These are phyloP conservation scores for Orussus abietinus DNA, from an alignment of 1,140 invertebrate genomes.

Conservation along the genomic window DNA sequence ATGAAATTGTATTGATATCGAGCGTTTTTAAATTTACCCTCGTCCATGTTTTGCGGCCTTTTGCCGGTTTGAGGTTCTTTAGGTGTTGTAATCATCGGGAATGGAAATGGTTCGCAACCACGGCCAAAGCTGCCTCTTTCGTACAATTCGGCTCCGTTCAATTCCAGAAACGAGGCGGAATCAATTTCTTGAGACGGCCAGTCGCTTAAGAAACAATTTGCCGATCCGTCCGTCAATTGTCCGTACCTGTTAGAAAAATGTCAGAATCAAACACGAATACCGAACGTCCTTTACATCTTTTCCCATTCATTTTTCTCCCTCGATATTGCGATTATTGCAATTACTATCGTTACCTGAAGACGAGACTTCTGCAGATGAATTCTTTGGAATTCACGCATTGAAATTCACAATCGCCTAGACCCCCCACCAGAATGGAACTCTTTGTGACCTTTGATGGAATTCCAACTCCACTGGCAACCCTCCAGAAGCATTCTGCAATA, in stretches of 20 bases:
- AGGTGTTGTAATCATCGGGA: no score
- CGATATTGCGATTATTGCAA: no score
- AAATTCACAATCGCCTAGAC: conserved; percentile 71
- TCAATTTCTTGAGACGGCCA: conserved; percentile 64
- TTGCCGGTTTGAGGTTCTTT: not conserved
- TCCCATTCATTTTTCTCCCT: not conserved
- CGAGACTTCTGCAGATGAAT: conserved; percentile 74
- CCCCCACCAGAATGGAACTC: conserved; percentile 61
- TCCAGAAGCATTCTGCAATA: conserved; percentile 73
- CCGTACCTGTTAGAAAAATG: conserved; percentile 56
- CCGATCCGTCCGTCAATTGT: conserved; percentile 10
- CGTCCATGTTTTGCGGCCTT: conserved; percentile 11
- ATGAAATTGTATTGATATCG: conserved; percentile 1
- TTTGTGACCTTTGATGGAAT: conserved; percentile 61
- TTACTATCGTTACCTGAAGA: conserved; percentile 71
- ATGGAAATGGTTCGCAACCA: conserved; percentile 66
- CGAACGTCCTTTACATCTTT: conserved; percentile 3
- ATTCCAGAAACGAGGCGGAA: conserved; percentile 54
- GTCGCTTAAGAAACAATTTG: conserved; percentile 66
- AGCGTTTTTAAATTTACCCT: conserved; percentile 9
- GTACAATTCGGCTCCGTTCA: conserved; percentile 66
- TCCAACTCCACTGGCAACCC: conserved; percentile 66
- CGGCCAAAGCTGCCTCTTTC: conserved; percentile 73
- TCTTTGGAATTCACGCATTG: conserved; percentile 64
- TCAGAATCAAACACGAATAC: conserved; percentile 1